Base-by-base conservation (phyloP, 92 coral and sea anemone species). In the Pocillopora grandis region DNA sequence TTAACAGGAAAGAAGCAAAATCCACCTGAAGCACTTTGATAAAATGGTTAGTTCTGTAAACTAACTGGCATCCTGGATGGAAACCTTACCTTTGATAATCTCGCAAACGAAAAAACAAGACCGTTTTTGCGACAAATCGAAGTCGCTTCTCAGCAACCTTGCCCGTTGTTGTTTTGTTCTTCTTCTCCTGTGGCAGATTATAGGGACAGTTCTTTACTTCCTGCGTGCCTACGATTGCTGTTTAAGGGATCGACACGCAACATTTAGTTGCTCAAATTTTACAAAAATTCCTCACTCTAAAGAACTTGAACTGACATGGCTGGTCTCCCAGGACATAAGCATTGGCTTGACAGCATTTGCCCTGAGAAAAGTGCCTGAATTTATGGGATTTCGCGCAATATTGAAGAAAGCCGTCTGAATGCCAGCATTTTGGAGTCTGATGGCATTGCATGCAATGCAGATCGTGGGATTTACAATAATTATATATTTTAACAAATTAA, bases 241-340 rank as follows among this genome's bases (percentile, higher is more conserved):
- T 59, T 69, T 89, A 69, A 37, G 81, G 23, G 87, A 89, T 17
- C 72, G 84, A n/a, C 77, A 69, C 12, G 12, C 86, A 1, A 69
- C 89, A 12, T 89, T 80, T 42, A 84, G 88, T 16, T 89, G 92
- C 77, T 49, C 66, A 48, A 71, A 89, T 64, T 69, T 63, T 59
- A 83, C 87, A 9, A 31, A 75, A 27, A 80, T 89, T 64, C 35
- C 84, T 15, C 67, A 89, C 59, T 86, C 92, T n/a, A 72, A 76
- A 66, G 92, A 89, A 67, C 21, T 80, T 19, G 87, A 89, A 61
- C 80, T 89, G 21, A 78, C 84, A 4, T 89, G 92, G 92, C 80
- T 89, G 1, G 14, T 80, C 16, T 66, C 86, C 2, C 90, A 59
- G 11, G 70, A 75, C 21, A 10, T 82, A 55, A 86, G 58, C 62